Conservation (phyloP, 2,888 invertebrate genomes). For the Lamellibrachia satsuma region DNA sequence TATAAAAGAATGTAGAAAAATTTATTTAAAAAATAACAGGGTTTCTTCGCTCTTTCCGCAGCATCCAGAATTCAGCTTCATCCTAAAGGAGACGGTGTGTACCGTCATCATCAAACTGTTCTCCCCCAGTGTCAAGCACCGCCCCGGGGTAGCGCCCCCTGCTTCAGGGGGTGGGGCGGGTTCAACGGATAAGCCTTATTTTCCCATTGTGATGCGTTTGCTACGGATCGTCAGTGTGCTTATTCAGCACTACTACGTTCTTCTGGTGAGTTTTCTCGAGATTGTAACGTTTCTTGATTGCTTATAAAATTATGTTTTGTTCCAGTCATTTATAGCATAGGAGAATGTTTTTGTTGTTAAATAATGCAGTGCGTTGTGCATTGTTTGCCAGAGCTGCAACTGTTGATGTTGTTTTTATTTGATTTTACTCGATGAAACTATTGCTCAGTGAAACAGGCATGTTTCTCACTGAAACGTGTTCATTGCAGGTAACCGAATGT, state of each 20-base stretch:
- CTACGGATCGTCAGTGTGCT: slow-evolving; percentile 91
- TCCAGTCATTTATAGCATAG: too few relatives aligned
- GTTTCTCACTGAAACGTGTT: background rate
- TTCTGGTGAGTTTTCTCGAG: slow-evolving; percentile 75
- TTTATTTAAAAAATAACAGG: background rate
- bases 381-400: too few relatives aligned
- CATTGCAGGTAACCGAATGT: slow-evolving; percentile 85
- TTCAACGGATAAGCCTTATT: slow-evolving; percentile 84
- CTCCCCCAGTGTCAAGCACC: slow-evolving; percentile 97
- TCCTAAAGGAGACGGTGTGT: slow-evolving; percentile 95
- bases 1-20: background rate
- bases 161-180: background rate
- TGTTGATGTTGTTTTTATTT: too few relatives aligned
- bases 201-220: slow-evolving; percentile 94
- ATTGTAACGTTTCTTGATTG: too few relatives aligned
- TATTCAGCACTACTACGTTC: slow-evolving; percentile 89
- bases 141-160: slow-evolving; percentile 63
- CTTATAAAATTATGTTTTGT: too few relatives aligned
- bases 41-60: slow-evolving; percentile 60
- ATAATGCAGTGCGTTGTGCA: too few relatives aligned
- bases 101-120: slow-evolving; percentile 97
- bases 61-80: slow-evolving; percentile 92
- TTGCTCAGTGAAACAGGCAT: too few relatives aligned
- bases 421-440: too few relatives aligned
- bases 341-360: too few relatives aligned